Evolutionary conservation across 2,113 vertebrate species (phyloP), one percentile per base, ranked within the genome.

Genomic region (Sinocyclocheilus grahami): DNA sequence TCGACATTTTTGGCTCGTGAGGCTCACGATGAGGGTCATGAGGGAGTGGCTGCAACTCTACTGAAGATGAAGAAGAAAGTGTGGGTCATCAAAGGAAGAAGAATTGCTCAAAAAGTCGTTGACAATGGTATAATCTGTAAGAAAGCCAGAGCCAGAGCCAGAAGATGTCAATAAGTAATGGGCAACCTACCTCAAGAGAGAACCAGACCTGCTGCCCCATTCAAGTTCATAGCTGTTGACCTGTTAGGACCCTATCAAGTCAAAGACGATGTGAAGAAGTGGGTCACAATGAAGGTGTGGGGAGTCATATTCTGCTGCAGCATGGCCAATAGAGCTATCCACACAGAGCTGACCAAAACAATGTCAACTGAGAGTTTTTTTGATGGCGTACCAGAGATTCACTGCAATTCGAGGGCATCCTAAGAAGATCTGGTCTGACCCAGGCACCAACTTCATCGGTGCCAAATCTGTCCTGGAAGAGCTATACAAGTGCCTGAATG

Each of bases 151-250:
- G 30, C 30, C 30, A 33, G 53, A 74, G 85, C 51, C 3, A 65
- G 16, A 24, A 37, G 27, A 18, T 86, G 85, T 24, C 65, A 74
- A 69, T 78, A 86, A 74, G 67, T 86, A 18, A 81, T 74, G 85
- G 74, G 53, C 10, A 30, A 71, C 5, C n/a, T 85, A 10, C 78
- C 78, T 60, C 18, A 37, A 60, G 30, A 81, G 16, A 11, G 76
- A 6, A 24, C 60, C 4, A 77, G 16, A 33, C 58, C 71, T 1
- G 22, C 53, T 1, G 30, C 8, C 13, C 78, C 78, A 16, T 81
- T 81, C n/a, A 58, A 81, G 16, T 81, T 39, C 27, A 63, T 58
- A 4, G 42, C 58, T 9, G 11, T 65, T 6, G 58, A 81, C 18
- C 58, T 81, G 0, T 81, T 81, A 9, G 46, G 46, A 48, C 46